These are phyloP conservation scores for Anneissia japonica DNA, from an alignment of 35 echinoderm and acorn worm genomes.

Conservation along the genomic window DNA sequence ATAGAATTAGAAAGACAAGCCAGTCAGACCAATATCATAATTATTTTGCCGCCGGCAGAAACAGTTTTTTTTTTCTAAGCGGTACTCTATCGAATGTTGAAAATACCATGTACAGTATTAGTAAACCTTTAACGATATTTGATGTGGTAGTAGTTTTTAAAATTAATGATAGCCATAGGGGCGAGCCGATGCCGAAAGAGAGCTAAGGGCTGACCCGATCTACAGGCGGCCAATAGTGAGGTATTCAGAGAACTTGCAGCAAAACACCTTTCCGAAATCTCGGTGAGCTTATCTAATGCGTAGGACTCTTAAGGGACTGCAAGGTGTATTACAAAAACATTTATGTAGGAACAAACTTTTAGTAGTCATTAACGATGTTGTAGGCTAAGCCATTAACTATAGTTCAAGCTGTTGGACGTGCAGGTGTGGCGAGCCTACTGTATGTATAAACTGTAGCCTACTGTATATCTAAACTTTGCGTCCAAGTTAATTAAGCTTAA, in stretches of 20 bases:
- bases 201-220: neutral
- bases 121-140: neutral
- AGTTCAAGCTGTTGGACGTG: neutral
- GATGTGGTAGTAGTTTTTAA: neutral
- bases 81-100: neutral
- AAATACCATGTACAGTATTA: neutral
- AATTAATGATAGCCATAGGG: neutral
- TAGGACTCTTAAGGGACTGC: neutral
- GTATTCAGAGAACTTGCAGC: neutral
- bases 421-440: no score
- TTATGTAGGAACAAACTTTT: no score
- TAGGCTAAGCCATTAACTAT: neutral
- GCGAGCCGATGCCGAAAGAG: neutral
- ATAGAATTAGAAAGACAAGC: neutral
- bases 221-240: neutral
- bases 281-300: neutral
- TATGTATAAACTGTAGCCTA: no score
- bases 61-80: neutral
- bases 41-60: neutral
- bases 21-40: neutral
- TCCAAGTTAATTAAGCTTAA: no score
- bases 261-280: neutral
- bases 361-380: neutral
- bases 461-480: no score
- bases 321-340: neutral